Conservation (phyloP, 2,888 invertebrate species). For the Galerucella nymphaeae region DNA sequence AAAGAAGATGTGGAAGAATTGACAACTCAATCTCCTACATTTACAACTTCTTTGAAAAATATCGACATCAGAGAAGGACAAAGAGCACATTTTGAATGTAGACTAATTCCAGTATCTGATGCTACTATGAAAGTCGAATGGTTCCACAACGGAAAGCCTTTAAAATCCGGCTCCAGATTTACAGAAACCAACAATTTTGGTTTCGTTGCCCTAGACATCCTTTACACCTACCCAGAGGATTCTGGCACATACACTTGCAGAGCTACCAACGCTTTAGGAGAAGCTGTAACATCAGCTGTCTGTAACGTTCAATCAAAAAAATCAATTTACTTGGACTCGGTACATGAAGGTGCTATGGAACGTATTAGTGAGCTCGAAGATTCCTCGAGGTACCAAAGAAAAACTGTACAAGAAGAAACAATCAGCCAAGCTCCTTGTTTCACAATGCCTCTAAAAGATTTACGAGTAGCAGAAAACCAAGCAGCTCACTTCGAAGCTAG, state of each 20-base stretch:
- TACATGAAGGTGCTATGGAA: slow-evolving; percentile 86
- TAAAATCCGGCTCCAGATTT: slow-evolving; percentile 94
- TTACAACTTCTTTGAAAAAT: slow-evolving; percentile 92
- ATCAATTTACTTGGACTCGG: slow-evolving; percentile 87
- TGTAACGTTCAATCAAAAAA: slow-evolving; percentile 84
- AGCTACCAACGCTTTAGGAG: slow-evolving; percentile 91
- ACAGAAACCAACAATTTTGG: slow-evolving; percentile 97
- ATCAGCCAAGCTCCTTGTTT: slow-evolving; percentile 92
- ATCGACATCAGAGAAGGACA: slow-evolving; percentile 94
- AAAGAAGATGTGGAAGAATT: slow-evolving; percentile 82
- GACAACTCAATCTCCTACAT: slow-evolving; percentile 91
- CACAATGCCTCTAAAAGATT: slow-evolving; percentile 89
- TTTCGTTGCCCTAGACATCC: slow-evolving; percentile 95
- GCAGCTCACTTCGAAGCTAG: slow-evolving; percentile 95
- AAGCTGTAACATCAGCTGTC: slow-evolving; percentile 91
- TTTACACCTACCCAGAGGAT: slow-evolving; percentile 96
- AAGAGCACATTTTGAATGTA: slow-evolving; percentile 93
- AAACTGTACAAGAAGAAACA: slow-evolving; percentile 80
- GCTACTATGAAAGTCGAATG: slow-evolving; percentile 94
- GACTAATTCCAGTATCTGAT: slow-evolving; percentile 94
- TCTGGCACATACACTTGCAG: slow-evolving; percentile 95
- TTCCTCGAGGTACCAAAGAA: slow-evolving; percentile 78
- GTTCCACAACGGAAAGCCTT: slow-evolving; percentile 91
- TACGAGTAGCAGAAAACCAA: slow-evolving; percentile 88
- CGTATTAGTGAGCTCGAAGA: slow-evolving; percentile 87